Base-by-base conservation (phyloP, 1,140 invertebrate genomes). In the Pteromalus puparum region DNA sequence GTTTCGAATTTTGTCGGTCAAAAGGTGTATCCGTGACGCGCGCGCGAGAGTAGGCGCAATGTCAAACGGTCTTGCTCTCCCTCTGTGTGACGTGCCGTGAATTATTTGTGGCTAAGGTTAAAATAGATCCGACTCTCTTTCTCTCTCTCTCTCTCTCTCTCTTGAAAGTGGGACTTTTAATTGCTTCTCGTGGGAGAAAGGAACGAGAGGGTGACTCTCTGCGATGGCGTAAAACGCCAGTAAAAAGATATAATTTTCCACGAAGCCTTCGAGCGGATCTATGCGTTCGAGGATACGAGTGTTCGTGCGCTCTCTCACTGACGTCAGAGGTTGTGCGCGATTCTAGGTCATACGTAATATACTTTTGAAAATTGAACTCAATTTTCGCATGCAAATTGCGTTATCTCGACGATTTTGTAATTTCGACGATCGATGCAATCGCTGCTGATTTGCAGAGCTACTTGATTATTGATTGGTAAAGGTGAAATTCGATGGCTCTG, bases 1-100 rank as follows among this genome's bases (percentile, higher is more conserved):
- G 26, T 82, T 76, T 82, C 38, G 21, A n/a, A 30, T 74, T 38
- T 38, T 74, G 34, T 74, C 24, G 67, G 67, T 30, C 67, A 70
- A 70, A 61, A 61, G 53, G 53, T 61, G 53, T 61, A 61, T n/a
- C 18, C 53, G 18, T 61, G 53, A 61, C 48, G 48, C 48, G 48
- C 18, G 48, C 48, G 48, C 48, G 48, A 53, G 48, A 53, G 48
- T 18, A 53, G 53, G 53, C 53, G 53, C 53, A 61, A 61, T 61
- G 53, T 61, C 53, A 61, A 61, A 61, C 53, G 21, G 21, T 61
- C 18, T 61, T 61, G 5, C 53, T 61, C 13, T 15, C 46, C 15
- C 15, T 15, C 53, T 15, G 53, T 21, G 18, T n/a, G 53, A n/a
- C 53, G 21, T 0, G 53, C 21, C 53, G 0, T 61, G 53, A 61